phyloP scores from a whole-genome alignment of 1,140 invertebrate genomes.

The Drosophila littoralis region DNA sequence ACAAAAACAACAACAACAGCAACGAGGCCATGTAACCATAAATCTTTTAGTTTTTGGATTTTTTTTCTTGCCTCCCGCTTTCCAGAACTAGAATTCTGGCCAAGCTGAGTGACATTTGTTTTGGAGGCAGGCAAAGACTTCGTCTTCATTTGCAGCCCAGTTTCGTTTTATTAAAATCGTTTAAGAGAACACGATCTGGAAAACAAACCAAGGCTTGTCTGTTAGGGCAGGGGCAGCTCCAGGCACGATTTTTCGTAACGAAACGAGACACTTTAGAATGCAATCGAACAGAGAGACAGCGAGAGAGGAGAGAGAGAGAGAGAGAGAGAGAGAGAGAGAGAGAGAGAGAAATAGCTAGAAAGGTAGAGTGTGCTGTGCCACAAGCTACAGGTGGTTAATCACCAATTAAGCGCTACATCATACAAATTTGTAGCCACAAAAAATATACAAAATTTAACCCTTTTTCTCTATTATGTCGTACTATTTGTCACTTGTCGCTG shows the following conservation, averaged over 20 bases:
- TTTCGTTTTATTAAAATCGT: conserved; percentile 67
- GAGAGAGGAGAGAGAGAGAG: too few species aligned
- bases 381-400: conserved; percentile 82
- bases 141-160: conserved; percentile 49
- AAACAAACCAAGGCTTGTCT: conserved; percentile 30
- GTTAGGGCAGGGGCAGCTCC: conserved; percentile 1
- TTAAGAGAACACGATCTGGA: conserved; percentile 50
- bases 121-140: conserved; percentile 41
- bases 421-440: conserved; percentile 74
- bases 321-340: background rate
- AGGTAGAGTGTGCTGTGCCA: background rate
- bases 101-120: conserved; percentile 49
- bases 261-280: conserved; percentile 57
- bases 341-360: background rate
- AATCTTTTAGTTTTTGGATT: conserved; percentile 56
- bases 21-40: conserved; percentile 65
- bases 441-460: conserved; percentile 44
- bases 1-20: conserved; percentile 47
- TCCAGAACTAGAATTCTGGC: conserved; percentile 50
- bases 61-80: conserved; percentile 7
- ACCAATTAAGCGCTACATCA: conserved; percentile 83
- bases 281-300: conserved; percentile 39
- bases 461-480: conserved; percentile 72
- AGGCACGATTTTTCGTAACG: conserved; percentile 64
- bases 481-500: conserved; percentile 68